phyloP scores from a whole-genome alignment of 2,797 vertebrate genomes.

The Galagoides demidoff region DNA sequence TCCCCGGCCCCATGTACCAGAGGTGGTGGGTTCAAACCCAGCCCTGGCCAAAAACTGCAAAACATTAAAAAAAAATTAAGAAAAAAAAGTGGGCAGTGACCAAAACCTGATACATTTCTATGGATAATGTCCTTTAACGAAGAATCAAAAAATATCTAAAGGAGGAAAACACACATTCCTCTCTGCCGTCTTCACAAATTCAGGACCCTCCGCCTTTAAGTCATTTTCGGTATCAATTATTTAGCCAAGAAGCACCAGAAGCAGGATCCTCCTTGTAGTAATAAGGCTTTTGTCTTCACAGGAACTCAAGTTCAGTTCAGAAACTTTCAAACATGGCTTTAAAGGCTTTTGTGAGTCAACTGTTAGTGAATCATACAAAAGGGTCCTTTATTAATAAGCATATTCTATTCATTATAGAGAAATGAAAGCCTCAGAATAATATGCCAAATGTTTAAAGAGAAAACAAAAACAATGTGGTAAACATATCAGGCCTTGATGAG shows the following conservation, averaged over 20 bases:
- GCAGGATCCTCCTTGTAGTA: neutral
- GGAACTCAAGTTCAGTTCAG: conserved; percentile 66
- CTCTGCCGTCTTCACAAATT: neutral
- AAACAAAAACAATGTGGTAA: conserved; percentile 81
- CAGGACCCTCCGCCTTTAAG: neutral
- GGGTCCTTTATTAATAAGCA: conserved; percentile 80
- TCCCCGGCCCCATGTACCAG: no score
- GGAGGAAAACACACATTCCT: neutral
- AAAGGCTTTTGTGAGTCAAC: conserved; percentile 78
- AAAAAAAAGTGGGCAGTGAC: conserved; percentile 16
- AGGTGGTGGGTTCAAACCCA: no score
- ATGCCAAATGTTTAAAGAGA: conserved; percentile 80
- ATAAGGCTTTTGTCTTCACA: conserved; percentile 63
- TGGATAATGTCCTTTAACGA: neutral
- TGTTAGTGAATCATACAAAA: conserved; percentile 76
- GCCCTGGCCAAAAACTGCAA: no score
- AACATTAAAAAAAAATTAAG: no score
- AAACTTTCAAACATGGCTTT: conserved; percentile 77
- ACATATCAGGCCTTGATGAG: conserved; percentile 80
- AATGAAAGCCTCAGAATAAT: conserved; percentile 78
- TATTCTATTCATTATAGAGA: conserved; percentile 78
- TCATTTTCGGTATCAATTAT: conserved; percentile 1
- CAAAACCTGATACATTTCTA: conserved; percentile 27
- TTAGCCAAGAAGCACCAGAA: conserved; percentile 28
- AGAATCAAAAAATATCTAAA: neutral